Evolutionary conservation across 2,888 invertebrate genomes (phyloP).

Genomic region (Quadroppia sp.): DNA sequence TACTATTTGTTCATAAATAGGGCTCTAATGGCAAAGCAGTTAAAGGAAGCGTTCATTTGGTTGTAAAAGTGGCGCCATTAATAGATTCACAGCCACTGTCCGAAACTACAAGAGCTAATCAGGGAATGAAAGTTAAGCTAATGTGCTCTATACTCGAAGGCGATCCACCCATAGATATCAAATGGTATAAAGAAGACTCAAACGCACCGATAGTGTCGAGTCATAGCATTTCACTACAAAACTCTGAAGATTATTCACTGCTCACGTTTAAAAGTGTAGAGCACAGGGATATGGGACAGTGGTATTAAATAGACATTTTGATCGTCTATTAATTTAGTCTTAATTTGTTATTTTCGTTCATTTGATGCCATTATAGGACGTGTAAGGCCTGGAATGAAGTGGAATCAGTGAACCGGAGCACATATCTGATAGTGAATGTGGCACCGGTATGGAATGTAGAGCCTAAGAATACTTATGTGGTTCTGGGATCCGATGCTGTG

Average conservation of each 20-base stretch:
- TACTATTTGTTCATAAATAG: slow-evolving; percentile 7
- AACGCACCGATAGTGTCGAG: slow-evolving; percentile 11
- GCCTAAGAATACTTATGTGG: slow-evolving; percentile 45
- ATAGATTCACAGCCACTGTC: slow-evolving; percentile 45
- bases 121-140: slow-evolving; percentile 45
- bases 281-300: slow-evolving; percentile 39
- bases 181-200: slow-evolving; percentile 49
- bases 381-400: slow-evolving; percentile 52
- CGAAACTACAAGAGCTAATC: slow-evolving; percentile 43
- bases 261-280: slow-evolving; percentile 50
- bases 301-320: slow-evolving; percentile 16
- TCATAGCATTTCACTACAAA: slow-evolving; percentile 48
- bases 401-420: slow-evolving; percentile 49
- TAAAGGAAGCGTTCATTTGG: slow-evolving; percentile 34
- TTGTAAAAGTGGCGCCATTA: slow-evolving; percentile 45
- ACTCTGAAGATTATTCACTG: slow-evolving; percentile 51
- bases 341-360: not conserved
- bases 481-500: slow-evolving; percentile 42
- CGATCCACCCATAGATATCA: slow-evolving; percentile 52
- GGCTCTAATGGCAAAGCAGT: slow-evolving; percentile 41
- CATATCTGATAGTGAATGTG: slow-evolving; percentile 53
- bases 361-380: slow-evolving; percentile 36
- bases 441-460: slow-evolving; percentile 45
- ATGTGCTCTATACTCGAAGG: slow-evolving; percentile 48
- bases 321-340: not conserved